Evolutionary conservation across 2,888 invertebrate species (phyloP), one percentile per base, ranked within the genome.

Genomic region (Drosophila kanekoi): DNA sequence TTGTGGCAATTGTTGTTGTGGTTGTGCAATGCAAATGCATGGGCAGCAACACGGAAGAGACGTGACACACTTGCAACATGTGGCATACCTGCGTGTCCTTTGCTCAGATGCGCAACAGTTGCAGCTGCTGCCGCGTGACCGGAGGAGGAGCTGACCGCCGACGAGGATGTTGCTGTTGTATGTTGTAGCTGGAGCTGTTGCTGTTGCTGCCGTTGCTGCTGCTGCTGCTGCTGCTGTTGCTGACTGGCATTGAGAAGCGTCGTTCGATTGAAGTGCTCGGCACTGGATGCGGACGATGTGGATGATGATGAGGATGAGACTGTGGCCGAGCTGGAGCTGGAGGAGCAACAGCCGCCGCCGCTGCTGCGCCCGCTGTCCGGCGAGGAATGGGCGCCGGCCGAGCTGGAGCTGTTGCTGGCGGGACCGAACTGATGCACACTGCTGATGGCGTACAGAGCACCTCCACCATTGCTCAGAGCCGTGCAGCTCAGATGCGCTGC

Each of bases 401-500:
- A 72, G 79, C 81, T 78, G 76, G 72, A 76, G 64, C 79, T 76
- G 75, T 74, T 85, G 78, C 88, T 90, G 90, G 84, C 80, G 74
- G 89, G 90, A 90, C 89, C 81, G 73, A 90, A 91, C 82, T 89
- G 89, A 87, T 91, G 91, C 89, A 90, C 84, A 88, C 83, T 87
- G 89, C 86, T 90, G 81, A 89, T 83, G 91, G 90, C 62, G 91
- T 89, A 91, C 84, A 91, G 58, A 90, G 90, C 80, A 89, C 90
- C 77, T 90, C 91, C 91, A 91, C 91, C 91, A 91, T 91, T 91
- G 81, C 91, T 91, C 74, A 90, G 66, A 14, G 74, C 63, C 45
- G 89, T 71, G 81, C 76, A 79, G 65, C 76, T 79, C 16, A 89
- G 28, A 5, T 75, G 79, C 40, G 89, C 71, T 71, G 84, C 48